A percentile compares a stretch with the other conserved stretches of the same genome.
Conservation (phyloP, 2,797 vertebrate genomes). For the Halcyon chelicuti region DNA sequence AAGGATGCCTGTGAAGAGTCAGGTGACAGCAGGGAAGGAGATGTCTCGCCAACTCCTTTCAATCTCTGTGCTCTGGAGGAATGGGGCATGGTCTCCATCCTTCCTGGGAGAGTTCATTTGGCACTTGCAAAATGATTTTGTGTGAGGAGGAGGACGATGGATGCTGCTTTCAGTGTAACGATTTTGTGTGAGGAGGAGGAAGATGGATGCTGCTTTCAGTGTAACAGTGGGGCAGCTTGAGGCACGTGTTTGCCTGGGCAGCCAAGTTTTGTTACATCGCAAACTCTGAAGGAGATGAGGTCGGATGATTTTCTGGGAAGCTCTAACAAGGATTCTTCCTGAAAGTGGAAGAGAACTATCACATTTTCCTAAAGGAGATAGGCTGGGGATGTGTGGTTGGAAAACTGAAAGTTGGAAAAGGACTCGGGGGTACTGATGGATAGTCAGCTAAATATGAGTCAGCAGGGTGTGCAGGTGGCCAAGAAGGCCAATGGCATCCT, state of each 20-base stretch:
- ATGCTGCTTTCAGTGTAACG: too few relatives aligned
- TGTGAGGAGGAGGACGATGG: neutral
- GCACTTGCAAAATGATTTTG: neutral
- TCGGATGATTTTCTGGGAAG: neutral
- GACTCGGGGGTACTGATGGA: too few relatives aligned
- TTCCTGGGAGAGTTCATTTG: neutral
- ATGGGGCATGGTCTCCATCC: neutral
- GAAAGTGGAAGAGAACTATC: neutral
- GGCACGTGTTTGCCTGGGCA: rapidly evolving
- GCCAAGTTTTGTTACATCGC: rapidly evolving
- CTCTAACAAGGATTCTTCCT: neutral
- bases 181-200: neutral
- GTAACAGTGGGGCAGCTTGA: rapidly evolving
- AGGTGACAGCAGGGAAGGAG: neutral
- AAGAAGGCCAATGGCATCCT: too few relatives aligned
- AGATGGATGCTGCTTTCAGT: neutral
- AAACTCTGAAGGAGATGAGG: neutral
- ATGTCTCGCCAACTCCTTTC: neutral
- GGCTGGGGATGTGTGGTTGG: too few relatives aligned
- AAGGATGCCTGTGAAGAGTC: neutral
- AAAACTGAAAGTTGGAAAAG: too few relatives aligned
- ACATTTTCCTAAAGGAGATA: neutral
- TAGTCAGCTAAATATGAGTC: too few relatives aligned
- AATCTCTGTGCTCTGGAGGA: neutral
- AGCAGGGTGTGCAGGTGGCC: too few relatives aligned